A percentile compares a stretch with the other conserved stretches of the same genome.
phyloP scores from a whole-genome alignment of 1,140 invertebrate genomes.

The Microplitis demolitor region DNA sequence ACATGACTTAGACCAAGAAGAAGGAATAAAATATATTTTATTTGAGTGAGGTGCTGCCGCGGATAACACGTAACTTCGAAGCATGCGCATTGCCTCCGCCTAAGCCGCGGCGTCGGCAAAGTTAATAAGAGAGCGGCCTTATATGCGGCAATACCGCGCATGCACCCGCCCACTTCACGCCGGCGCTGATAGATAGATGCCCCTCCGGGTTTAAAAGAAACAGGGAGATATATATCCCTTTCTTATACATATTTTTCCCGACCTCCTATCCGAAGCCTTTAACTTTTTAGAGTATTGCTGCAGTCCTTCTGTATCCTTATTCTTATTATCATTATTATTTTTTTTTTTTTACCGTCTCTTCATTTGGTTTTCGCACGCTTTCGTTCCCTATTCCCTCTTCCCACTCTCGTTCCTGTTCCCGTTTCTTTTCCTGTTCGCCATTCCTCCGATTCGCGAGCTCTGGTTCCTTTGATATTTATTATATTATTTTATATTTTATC shows the following conservation, averaged over 20 bases:
- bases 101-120: conserved; percentile 49
- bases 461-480: not conserved
- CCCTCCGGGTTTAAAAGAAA: conserved; percentile 39
- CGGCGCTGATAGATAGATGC: conserved; percentile 63
- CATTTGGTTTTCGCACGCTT: not conserved
- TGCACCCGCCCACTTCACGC: conserved; percentile 63
- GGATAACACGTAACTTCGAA: conserved; percentile 37
- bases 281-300: not conserved
- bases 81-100: conserved; percentile 27
- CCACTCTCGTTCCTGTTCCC: not conserved
- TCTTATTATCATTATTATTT: not conserved
- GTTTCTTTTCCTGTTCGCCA: not conserved
- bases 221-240: conserved; percentile 6
- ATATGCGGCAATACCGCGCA: conserved; percentile 59
- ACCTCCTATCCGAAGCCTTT: not conserved
- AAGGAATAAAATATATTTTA: not conserved
- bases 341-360: not conserved
- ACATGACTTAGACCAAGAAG: not conserved
- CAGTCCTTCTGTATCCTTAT: not conserved
- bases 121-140: conserved; percentile 62
- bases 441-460: not conserved
- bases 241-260: conserved; percentile 27
- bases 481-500: not conserved
- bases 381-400: conserved; percentile 17
- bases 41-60: conserved; percentile 25